Percentiles rank a stretch among this genome's conserved stretches.
These are phyloP conservation scores for Pseudomyrmex cubaensis DNA, from an alignment of 1,140 invertebrate genomes.

Conservation along the genomic window DNA sequence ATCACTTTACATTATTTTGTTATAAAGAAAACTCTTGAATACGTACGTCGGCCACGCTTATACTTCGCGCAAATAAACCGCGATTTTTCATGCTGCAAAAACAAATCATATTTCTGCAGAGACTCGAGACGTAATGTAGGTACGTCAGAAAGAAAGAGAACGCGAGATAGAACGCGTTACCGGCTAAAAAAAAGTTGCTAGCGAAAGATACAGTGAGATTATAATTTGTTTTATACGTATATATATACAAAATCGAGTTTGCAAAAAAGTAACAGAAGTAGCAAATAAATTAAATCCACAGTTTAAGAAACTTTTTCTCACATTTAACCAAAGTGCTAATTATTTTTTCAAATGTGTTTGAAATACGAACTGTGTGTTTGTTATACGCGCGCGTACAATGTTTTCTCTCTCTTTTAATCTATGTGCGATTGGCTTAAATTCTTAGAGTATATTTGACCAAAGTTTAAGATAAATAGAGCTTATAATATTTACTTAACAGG, in stretches of 20 bases:
- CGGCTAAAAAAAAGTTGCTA: slow-evolving; percentile 1
- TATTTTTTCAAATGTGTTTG: too few relatives aligned
- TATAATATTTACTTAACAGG: slow-evolving; percentile 45
- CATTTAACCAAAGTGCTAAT: too few relatives aligned
- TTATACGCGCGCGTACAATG: not conserved
- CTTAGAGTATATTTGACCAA: slow-evolving; percentile 10
- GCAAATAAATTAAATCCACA: too few relatives aligned
- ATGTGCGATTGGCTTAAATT: slow-evolving; percentile 34
- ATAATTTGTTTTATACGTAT: too few relatives aligned
- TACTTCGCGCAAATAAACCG: slow-evolving; percentile 33
- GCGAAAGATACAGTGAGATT: not conserved
- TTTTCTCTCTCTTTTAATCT: not conserved
- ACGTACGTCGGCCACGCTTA: not conserved
- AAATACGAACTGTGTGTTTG: too few relatives aligned
- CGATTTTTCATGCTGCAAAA: slow-evolving; percentile 35
- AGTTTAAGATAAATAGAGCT: slow-evolving; percentile 43
- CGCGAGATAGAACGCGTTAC: slow-evolving; percentile 75
- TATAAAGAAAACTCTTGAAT: slow-evolving; percentile 42
- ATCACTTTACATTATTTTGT: slow-evolving; percentile 53
- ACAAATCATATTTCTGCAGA: slow-evolving; percentile 19
- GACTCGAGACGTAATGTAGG: not conserved
- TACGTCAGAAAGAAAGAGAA: slow-evolving; percentile 78
- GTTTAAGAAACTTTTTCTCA: too few relatives aligned
- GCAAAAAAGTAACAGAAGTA: not conserved
- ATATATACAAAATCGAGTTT: not conserved